Evolutionary conservation across 2,888 invertebrate species (phyloP).

Genomic region (Agriopis marginaria): DNA sequence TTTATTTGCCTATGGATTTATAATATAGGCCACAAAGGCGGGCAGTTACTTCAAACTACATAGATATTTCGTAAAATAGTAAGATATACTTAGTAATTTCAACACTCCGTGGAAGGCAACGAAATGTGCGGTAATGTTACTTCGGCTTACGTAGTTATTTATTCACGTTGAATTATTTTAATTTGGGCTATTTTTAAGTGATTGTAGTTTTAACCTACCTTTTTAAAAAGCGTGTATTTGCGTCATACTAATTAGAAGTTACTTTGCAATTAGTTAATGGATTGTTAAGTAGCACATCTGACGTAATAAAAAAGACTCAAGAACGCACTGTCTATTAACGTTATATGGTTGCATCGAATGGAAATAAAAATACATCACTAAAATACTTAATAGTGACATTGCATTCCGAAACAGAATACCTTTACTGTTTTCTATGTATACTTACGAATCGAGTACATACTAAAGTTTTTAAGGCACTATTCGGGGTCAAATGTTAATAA

Average conservation of each 20-base stretch:
- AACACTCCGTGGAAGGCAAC: not conserved
- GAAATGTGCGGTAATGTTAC: not conserved
- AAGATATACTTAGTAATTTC: not conserved
- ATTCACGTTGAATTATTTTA: not conserved
- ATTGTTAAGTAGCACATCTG: constrained; percentile 3
- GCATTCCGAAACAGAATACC: not conserved
- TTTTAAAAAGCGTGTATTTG: not conserved
- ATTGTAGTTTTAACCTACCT: not conserved
- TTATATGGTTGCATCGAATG: not conserved
- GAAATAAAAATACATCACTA: too few relatives aligned
- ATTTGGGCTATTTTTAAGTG: not conserved
- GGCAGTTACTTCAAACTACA: not conserved
- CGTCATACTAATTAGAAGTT: constrained; percentile 1
- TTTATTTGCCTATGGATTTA: not conserved
- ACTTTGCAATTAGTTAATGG: constrained; percentile 17
- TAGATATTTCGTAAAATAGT: not conserved
- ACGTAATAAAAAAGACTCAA: not conserved
- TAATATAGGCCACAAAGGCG: not conserved
- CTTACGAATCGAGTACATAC: not conserved
- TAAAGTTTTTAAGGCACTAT: constrained; percentile 49
- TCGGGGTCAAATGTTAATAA: constrained; percentile 83
- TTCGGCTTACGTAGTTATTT: not conserved
- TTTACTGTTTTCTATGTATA: not conserved
- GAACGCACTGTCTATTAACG: not conserved
- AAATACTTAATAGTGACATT: too few relatives aligned